Evolutionary conservation across 2,888 invertebrate genomes (phyloP).

Genomic region (Cheilosia vulpina): DNA sequence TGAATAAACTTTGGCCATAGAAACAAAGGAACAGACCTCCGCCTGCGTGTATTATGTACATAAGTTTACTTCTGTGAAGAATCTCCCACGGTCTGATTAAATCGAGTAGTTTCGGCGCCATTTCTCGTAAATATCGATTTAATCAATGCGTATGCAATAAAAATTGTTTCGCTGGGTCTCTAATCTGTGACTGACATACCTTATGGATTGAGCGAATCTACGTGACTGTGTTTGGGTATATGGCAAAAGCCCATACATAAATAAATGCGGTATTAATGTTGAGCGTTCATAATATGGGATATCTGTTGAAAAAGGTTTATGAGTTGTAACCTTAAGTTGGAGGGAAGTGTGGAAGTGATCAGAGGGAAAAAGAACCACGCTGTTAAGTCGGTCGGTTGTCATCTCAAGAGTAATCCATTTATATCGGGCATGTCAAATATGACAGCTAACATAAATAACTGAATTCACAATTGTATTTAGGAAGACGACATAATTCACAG

Average conservation of each 20-base stretch:
- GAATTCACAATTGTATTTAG: too few relatives aligned
- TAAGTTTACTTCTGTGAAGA: neutral
- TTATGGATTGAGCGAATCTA: neutral
- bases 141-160: slow-evolving; percentile 1
- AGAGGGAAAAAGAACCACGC: too few relatives aligned
- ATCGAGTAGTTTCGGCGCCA: neutral
- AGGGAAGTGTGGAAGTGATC: neutral
- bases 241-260: neutral
- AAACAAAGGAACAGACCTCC: neutral
- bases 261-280: too few relatives aligned
- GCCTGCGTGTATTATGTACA: neutral
- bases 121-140: slow-evolving; percentile 6
- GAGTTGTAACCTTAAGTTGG: neutral
- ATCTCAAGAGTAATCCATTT: too few relatives aligned
- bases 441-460: too few relatives aligned
- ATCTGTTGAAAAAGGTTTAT: neutral
- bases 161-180: neutral
- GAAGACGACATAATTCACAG: too few relatives aligned
- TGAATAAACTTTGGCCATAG: neutral
- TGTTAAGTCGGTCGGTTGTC: too few relatives aligned
- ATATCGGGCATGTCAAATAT: too few relatives aligned
- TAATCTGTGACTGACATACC: slow-evolving; percentile 14
- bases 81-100: slow-evolving; percentile 5
- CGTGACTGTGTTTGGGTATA: neutral
- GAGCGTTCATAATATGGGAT: neutral